Percentiles rank a stretch among this genome's conserved stretches.
phyloP scores from a whole-genome alignment of 2,888 invertebrate species.

The Dasysyrphus albostriatus region DNA sequence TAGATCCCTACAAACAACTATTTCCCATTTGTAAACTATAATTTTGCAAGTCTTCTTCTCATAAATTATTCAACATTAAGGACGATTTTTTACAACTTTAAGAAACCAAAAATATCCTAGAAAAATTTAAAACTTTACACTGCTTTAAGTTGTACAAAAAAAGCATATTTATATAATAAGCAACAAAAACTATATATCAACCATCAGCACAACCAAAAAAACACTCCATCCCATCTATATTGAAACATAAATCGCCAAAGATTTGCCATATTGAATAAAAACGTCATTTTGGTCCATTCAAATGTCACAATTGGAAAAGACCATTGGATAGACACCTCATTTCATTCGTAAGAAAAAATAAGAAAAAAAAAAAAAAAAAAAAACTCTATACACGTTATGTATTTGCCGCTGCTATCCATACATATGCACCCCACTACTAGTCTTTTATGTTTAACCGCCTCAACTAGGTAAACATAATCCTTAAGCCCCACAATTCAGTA shows the following conservation, averaged over 20 bases:
- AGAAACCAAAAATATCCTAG: too few species aligned
- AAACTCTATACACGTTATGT: not conserved
- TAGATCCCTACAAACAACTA: too few species aligned
- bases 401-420: not conserved
- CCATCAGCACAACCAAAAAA: not conserved
- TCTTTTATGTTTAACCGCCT: slow-evolving; percentile 66
- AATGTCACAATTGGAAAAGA: slow-evolving; percentile 66
- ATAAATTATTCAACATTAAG: too few species aligned
- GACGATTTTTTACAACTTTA: too few species aligned
- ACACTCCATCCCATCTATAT: slow-evolving; percentile 41
- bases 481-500: not conserved
- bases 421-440: slow-evolving; percentile 35
- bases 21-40: too few species aligned
- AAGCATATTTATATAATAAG: too few species aligned
- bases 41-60: too few species aligned
- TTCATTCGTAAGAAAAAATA: slow-evolving; percentile 42
- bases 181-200: not conserved
- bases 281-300: slow-evolving; percentile 66
- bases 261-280: slow-evolving; percentile 72
- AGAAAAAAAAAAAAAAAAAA: slow-evolving; percentile 1
- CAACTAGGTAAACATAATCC: not conserved
- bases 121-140: too few species aligned
- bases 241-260: slow-evolving; percentile 62
- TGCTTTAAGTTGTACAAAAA: too few species aligned
- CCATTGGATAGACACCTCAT: slow-evolving; percentile 72